phyloP scores from a whole-genome alignment of 2,797 vertebrate genomes.

The Clarias laeviceps region DNA sequence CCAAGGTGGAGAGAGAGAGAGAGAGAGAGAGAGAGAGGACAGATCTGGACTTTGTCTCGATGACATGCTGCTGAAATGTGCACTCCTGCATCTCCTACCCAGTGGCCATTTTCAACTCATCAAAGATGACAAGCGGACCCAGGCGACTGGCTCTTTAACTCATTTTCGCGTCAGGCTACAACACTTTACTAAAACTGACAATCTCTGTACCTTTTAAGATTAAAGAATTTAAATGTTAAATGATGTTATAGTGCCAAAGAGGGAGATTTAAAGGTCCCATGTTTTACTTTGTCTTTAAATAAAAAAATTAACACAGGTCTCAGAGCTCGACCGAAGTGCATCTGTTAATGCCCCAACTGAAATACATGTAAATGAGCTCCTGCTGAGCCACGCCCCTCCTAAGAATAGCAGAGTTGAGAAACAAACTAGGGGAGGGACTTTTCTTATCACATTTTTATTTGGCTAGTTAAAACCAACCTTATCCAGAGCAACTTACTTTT shows the following conservation, averaged over 20 bases:
- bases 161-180: background rate
- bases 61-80: conserved; percentile 27
- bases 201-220: background rate
- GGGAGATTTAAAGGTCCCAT: too few relatives aligned
- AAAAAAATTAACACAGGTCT: too few relatives aligned
- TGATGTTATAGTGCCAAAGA: background rate
- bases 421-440: too few relatives aligned
- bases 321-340: too few relatives aligned
- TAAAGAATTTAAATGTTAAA: background rate
- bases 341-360: too few relatives aligned
- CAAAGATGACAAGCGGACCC: conserved; percentile 22
- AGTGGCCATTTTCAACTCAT: conserved; percentile 14
- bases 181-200: background rate
- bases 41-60: conserved; percentile 6
- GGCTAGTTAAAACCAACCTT: too few relatives aligned
- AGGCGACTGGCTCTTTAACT: conserved; percentile 19
- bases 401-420: too few relatives aligned
- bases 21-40: conserved; percentile 4
- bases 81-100: conserved; percentile 17
- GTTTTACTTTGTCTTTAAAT: too few relatives aligned
- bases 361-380: too few relatives aligned
- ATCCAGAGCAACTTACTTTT: too few relatives aligned
- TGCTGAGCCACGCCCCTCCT: too few relatives aligned
- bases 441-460: too few relatives aligned
- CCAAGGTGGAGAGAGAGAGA: background rate